These are phyloP conservation scores for Falcaria lacertinaria DNA, from an alignment of 2,888 invertebrate species.

Conservation along the genomic window DNA sequence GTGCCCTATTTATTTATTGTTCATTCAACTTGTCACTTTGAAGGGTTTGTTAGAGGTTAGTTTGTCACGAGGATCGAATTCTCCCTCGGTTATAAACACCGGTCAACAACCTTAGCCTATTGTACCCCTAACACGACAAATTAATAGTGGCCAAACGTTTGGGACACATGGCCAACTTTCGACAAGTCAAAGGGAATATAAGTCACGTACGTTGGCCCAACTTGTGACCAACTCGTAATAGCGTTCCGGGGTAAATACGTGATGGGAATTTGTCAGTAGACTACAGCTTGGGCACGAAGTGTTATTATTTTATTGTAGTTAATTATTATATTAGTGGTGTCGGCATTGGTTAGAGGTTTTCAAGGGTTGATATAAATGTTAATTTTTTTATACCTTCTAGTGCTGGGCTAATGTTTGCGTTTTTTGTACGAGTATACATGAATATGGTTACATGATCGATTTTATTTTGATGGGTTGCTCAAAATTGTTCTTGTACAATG, in stretches of 20 bases:
- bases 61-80: not conserved
- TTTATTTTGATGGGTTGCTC: too few relatives aligned
- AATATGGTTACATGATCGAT: too few relatives aligned
- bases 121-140: not conserved
- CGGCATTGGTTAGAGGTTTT: not conserved
- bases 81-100: not conserved
- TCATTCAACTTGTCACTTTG: not conserved
- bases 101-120: not conserved
- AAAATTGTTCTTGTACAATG: too few relatives aligned
- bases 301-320: not conserved
- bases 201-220: not conserved
- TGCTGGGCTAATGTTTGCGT: too few relatives aligned
- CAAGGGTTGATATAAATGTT: not conserved
- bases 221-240: conserved; percentile 1
- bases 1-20: too few relatives aligned
- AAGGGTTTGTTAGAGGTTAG: not conserved
- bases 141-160: not conserved
- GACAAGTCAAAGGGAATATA: not conserved
- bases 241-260: not conserved
- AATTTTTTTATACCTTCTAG: too few relatives aligned
- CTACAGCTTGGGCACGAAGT: not conserved
- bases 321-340: not conserved
- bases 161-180: not conserved
- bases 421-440: too few relatives aligned
- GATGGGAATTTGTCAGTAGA: not conserved